Evolutionary conservation across 2,888 invertebrate species (phyloP).

Genomic region (Stenurella melanura): DNA sequence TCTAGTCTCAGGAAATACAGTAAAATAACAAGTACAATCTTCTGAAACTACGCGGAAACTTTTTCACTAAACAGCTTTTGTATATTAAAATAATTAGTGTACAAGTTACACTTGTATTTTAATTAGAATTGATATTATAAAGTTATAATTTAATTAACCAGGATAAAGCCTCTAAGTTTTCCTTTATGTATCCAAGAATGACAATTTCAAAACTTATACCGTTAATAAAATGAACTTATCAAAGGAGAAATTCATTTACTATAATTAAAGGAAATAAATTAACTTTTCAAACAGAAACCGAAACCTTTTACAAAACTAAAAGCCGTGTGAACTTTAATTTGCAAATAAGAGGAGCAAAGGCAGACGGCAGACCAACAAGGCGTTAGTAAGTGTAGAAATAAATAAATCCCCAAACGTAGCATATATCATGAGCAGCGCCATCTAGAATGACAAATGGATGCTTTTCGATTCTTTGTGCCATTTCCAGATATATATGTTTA

Average conservation of each 20-base stretch:
- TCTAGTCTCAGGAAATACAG: too few species aligned
- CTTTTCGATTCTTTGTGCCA: slow-evolving; percentile 57
- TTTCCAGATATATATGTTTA: slow-evolving; percentile 56
- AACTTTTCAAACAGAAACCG: slow-evolving; percentile 46
- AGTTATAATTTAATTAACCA: background rate
- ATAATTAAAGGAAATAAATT: slow-evolving; percentile 55
- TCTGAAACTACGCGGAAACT: too few species aligned
- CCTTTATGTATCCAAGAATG: slow-evolving; percentile 8
- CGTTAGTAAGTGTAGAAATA: slow-evolving; percentile 53
- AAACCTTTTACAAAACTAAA: slow-evolving; percentile 54
- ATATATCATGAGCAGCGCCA: slow-evolving; percentile 56
- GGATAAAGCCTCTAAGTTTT: background rate
- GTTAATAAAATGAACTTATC: slow-evolving; percentile 49
- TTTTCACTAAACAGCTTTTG: background rate
- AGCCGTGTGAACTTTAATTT: slow-evolving; percentile 54
- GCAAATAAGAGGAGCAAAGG: slow-evolving; percentile 50
- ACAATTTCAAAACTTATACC: slow-evolving; percentile 37
- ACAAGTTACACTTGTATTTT: background rate
- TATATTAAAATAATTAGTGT: background rate
- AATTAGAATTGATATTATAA: background rate
- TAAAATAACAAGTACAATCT: too few species aligned
- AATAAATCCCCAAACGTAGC: slow-evolving; percentile 53
- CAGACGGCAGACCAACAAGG: slow-evolving; percentile 41
- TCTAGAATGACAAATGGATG: slow-evolving; percentile 58
- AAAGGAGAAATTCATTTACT: slow-evolving; percentile 52